phyloP scores from a whole-genome alignment of 2,113 vertebrate species.

The Pelecanoides urinatrix region DNA sequence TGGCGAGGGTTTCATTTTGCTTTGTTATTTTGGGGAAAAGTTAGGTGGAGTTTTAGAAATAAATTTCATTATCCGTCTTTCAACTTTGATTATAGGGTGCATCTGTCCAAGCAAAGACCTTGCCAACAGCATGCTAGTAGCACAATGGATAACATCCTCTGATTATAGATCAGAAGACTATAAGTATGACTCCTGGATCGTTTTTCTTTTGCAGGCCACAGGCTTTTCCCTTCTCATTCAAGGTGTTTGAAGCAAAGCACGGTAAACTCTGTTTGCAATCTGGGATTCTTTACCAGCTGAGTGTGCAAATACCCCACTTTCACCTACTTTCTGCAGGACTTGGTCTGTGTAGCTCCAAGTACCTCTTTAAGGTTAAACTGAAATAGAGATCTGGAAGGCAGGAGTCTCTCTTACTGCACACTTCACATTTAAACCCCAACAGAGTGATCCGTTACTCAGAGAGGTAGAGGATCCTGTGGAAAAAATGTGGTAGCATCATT shows the following conservation, averaged over 20 bases:
- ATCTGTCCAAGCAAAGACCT: background rate
- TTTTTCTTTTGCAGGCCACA: background rate
- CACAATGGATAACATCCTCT: background rate
- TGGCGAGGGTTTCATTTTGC: background rate
- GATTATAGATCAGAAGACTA: background rate
- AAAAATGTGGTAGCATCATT: background rate
- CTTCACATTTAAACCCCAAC: background rate
- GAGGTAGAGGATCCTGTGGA: background rate
- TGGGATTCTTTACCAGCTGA: background rate
- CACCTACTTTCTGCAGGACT: background rate
- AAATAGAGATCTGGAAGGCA: background rate
- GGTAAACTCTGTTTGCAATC: background rate
- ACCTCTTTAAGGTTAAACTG: background rate
- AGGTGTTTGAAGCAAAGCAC: background rate
- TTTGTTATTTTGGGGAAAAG: background rate
- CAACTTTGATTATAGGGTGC: background rate
- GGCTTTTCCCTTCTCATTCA: background rate
- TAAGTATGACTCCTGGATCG: background rate
- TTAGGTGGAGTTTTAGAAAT: conserved; percentile 13
- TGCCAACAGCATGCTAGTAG: background rate
- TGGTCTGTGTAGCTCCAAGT: background rate
- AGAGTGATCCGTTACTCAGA: background rate
- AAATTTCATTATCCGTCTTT: background rate
- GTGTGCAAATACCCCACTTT: background rate
- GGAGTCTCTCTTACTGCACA: background rate